Percentiles rank a stretch among this genome's conserved stretches.
phyloP scores from a whole-genome alignment of 1,140 invertebrate species.

The Dendroctonus valens region DNA sequence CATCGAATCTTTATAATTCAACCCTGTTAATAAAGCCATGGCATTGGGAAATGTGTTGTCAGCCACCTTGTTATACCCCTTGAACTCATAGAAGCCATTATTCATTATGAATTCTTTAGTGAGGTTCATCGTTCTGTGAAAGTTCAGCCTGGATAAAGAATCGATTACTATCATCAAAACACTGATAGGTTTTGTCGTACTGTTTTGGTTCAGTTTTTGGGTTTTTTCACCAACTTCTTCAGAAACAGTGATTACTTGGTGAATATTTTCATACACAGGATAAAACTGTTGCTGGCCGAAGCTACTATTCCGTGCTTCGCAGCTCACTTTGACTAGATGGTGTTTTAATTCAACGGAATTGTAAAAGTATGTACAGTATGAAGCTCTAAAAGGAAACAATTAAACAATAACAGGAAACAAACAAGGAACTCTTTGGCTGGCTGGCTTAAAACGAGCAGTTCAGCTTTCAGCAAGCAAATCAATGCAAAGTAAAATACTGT shows the following conservation, averaged over 20 bases:
- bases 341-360: slow-evolving; percentile 47
- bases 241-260: slow-evolving; percentile 49
- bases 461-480: too few relatives aligned
- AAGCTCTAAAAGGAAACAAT: slow-evolving; percentile 40
- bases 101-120: slow-evolving; percentile 65
- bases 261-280: slow-evolving; percentile 55
- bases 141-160: slow-evolving; percentile 76
- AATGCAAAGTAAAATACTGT: neutral
- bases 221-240: slow-evolving; percentile 40
- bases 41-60: slow-evolving; percentile 84
- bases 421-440: too few relatives aligned
- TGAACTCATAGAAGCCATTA: slow-evolving; percentile 54
- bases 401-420: too few relatives aligned
- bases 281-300: slow-evolving; percentile 26
- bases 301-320: slow-evolving; percentile 37
- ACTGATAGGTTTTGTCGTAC: slow-evolving; percentile 52
- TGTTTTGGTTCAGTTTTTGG: slow-evolving; percentile 9
- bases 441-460: too few relatives aligned
- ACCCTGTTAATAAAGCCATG: slow-evolving; percentile 73
- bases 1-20: slow-evolving; percentile 53
- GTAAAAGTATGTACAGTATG: slow-evolving; percentile 50
- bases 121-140: slow-evolving; percentile 73
- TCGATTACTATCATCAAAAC: slow-evolving; percentile 79
- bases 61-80: slow-evolving; percentile 67
- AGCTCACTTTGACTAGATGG: slow-evolving; percentile 53